Evolutionary conservation across 2,113 vertebrate species (phyloP).

Genomic region (Balaeniceps rex): DNA sequence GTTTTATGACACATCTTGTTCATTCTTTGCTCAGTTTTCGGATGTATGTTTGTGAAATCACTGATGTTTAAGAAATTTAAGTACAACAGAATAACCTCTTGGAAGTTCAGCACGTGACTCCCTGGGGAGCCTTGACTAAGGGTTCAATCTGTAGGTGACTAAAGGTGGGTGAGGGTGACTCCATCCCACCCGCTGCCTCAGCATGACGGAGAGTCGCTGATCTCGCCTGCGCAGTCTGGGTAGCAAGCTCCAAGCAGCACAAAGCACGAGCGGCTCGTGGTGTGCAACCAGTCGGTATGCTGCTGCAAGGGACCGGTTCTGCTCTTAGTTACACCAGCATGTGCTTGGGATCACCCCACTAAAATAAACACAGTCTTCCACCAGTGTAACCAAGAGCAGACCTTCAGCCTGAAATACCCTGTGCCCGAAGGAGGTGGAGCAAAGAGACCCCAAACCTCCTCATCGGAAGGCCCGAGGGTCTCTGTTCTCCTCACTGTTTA

Average conservation of each 20-base stretch:
- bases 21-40: neutral
- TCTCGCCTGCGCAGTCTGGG: neutral
- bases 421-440: neutral
- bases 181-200: neutral
- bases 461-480: neutral
- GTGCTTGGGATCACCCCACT: neutral
- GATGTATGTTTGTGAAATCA: neutral
- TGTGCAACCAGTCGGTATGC: rapidly evolving
- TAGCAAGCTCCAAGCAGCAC: neutral
- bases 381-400: neutral
- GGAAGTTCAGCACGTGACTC: neutral
- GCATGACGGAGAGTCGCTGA: neutral
- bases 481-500: neutral
- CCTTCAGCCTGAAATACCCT: neutral
- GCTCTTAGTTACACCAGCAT: neutral
- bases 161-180: rapidly evolving
- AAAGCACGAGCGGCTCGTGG: rapidly evolving
- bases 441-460: neutral
- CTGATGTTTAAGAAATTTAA: neutral
- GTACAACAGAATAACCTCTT: neutral
- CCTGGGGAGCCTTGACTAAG: neutral
- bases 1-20: neutral
- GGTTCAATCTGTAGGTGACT: neutral
- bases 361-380: neutral
- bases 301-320: neutral